These are phyloP conservation scores for Schrankia costaestrigalis DNA, from an alignment of 2,888 invertebrate genomes.

Conservation along the genomic window DNA sequence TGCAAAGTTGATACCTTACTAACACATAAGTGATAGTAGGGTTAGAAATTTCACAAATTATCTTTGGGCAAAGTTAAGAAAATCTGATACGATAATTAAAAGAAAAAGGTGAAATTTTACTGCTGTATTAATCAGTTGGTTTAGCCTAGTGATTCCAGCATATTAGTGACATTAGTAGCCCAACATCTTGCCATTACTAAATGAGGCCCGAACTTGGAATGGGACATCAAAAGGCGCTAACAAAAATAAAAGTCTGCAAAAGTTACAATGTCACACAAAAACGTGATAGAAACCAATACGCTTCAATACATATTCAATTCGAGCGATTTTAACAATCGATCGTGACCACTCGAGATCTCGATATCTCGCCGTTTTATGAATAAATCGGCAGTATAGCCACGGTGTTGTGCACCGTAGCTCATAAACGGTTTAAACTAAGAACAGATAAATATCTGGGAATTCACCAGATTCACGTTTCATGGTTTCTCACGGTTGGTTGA, in stretches of 20 bases:
- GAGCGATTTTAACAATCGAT: slow-evolving; percentile 47
- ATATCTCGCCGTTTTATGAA: slow-evolving; percentile 54
- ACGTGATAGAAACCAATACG: slow-evolving; percentile 17
- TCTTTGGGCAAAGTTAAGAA: too few relatives aligned
- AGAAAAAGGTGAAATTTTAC: too few relatives aligned
- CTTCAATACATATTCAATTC: slow-evolving; percentile 34
- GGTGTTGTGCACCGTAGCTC: slow-evolving; percentile 36
- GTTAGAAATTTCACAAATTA: too few relatives aligned
- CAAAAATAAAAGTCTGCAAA: too few relatives aligned
- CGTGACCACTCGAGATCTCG: slow-evolving; percentile 58
- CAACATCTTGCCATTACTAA: too few relatives aligned
- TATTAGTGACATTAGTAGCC: too few relatives aligned
- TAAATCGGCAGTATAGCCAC: slow-evolving; percentile 52
- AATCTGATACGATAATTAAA: too few relatives aligned
- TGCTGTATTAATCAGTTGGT: too few relatives aligned
- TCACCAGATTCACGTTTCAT: slow-evolving; percentile 32
- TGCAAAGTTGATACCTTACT: neutral
- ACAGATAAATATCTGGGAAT: slow-evolving; percentile 35
- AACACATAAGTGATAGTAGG: too few relatives aligned
- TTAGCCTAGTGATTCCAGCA: too few relatives aligned
- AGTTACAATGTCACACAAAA: slow-evolving; percentile 6
- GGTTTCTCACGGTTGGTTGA: slow-evolving; percentile 32
- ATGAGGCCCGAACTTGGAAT: too few relatives aligned
- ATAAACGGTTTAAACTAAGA: slow-evolving; percentile 35
- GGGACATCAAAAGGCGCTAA: too few relatives aligned